Conservation (phyloP, 2,113 vertebrate genomes). For the Oostethus manadensis region DNA sequence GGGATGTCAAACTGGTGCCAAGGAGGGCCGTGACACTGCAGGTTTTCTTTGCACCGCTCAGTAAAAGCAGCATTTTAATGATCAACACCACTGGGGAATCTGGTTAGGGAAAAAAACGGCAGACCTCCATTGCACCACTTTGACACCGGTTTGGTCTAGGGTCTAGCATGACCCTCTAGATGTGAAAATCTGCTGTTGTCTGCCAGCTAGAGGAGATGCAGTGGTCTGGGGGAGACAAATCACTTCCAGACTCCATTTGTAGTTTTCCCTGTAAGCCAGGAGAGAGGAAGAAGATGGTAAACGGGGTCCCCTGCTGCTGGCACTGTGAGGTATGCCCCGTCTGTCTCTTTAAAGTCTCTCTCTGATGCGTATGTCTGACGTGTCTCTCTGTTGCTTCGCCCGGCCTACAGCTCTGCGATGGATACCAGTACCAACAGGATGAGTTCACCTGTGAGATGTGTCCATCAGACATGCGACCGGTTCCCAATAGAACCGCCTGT, state of each 20-base stretch:
- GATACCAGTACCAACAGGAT: conserved; percentile 79
- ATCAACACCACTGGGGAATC: too few species aligned
- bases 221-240: conserved; percentile 73
- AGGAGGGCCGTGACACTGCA: too few species aligned
- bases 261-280: conserved; percentile 79
- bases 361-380: too few species aligned
- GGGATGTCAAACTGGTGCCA: too few species aligned
- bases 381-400: too few species aligned
- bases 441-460: conserved; percentile 76
- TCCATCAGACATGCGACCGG: conserved; percentile 75
- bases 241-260: conserved; percentile 77
- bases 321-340: conserved; percentile 73
- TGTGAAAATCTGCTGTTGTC: background rate
- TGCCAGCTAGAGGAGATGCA: conserved; percentile 79
- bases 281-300: conserved; percentile 83
- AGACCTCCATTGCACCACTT: too few species aligned
- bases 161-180: too few species aligned
- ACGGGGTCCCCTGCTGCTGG: conserved; percentile 81
- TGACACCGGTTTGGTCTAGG: too few species aligned
- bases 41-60: too few species aligned
- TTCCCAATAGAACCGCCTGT: conserved; percentile 71
- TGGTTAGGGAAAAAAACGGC: too few species aligned
- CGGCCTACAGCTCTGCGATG: conserved; percentile 69
- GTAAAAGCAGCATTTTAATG: too few species aligned
- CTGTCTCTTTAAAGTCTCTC: background rate